phyloP scores from a whole-genome alignment of 2,888 invertebrate species.

The Abscondita cerata region DNA sequence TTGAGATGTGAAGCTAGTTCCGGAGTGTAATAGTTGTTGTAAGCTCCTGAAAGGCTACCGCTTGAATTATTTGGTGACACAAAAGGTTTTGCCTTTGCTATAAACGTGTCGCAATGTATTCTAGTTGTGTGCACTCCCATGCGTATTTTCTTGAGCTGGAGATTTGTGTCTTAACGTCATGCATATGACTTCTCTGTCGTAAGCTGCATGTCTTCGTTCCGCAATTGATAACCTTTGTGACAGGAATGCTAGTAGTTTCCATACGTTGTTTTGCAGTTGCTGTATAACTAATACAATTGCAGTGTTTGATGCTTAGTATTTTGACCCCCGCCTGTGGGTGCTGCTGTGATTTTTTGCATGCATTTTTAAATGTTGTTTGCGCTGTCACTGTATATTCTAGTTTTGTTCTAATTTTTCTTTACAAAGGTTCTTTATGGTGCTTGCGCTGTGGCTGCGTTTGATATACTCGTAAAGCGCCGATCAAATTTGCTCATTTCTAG shows the following conservation, averaged over 20 bases:
- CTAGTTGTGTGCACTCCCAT: not conserved
- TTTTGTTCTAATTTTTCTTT: conserved; percentile 38
- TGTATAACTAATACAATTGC: conserved; percentile 54
- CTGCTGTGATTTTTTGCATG: conserved; percentile 28
- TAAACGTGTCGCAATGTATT: not conserved
- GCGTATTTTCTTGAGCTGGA: not conserved
- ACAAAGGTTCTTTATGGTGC: conserved; percentile 48
- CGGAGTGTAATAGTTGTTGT: not conserved
- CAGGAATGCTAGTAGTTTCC: conserved; percentile 53
- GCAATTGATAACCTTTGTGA: conserved; percentile 47
- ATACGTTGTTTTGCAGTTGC: conserved; percentile 41
- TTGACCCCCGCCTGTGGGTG: conserved; percentile 43
- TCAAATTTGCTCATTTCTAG: conserved; percentile 54
- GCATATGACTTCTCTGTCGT: conserved; percentile 44
- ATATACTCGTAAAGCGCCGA: conserved; percentile 45
- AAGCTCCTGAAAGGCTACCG: not conserved
- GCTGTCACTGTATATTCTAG: conserved; percentile 23
- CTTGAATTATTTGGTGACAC: not conserved
- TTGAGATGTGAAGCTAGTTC: not conserved
- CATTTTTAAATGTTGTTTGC: conserved; percentile 23
- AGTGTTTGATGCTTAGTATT: conserved; percentile 45
- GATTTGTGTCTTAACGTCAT: conserved; percentile 34
- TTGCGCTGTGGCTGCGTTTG: conserved; percentile 48
- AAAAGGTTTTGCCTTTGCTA: not conserved
- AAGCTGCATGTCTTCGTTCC: conserved; percentile 38